Base-by-base conservation (phyloP, 2,113 vertebrate species). In the Prochilodus magdalenae region DNA sequence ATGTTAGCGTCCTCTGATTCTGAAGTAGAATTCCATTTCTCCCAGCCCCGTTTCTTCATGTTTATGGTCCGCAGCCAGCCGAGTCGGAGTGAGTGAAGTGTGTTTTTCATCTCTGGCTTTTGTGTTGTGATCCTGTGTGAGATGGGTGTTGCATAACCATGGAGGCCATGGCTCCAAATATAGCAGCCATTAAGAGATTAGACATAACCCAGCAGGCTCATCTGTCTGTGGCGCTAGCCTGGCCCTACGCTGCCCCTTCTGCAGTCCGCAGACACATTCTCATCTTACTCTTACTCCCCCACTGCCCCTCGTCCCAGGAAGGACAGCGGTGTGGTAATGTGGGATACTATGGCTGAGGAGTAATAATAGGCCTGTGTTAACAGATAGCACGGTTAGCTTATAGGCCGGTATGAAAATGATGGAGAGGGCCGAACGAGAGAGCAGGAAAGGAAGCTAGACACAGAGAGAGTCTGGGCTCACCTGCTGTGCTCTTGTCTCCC, bases 171-270 rank as follows among this genome's bases (percentile, higher is more conserved):
- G 85, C 89, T 89, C 91, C 92, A 93, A 93, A 93, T 92, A 93
- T 93, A 94, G 92, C 89, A 89, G 67, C 88, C 89, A 92, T 92
- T 90, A 92, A 86, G 85, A 92, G 91, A 93, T 94, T 93, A 93
- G 89, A 92, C 87, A 71, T 40, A 40, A 90, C 86, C 88, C 51
- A 73, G 66, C 84, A 80, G 82, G 84, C 88, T 81, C 77, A 84
- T 81, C 81, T 82, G 89, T 88, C 86, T 87, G 86, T 83, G 84
- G 84, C 63, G 69, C 10, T 60, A 26, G 57, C 11, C 82, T 80
- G 84, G 88, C 86, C 26, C 20, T 73, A 62, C 76, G 57, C 60
- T 79, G 84, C 26, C 75, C 83, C 59, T n/a, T 59, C 55, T 84
- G 44, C 60, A 83, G 86, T 87, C 83, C 84, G 10, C 0, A 4